These are phyloP conservation scores for Brachystomella parvula DNA, from an alignment of 1,140 invertebrate species.

Conservation along the genomic window DNA sequence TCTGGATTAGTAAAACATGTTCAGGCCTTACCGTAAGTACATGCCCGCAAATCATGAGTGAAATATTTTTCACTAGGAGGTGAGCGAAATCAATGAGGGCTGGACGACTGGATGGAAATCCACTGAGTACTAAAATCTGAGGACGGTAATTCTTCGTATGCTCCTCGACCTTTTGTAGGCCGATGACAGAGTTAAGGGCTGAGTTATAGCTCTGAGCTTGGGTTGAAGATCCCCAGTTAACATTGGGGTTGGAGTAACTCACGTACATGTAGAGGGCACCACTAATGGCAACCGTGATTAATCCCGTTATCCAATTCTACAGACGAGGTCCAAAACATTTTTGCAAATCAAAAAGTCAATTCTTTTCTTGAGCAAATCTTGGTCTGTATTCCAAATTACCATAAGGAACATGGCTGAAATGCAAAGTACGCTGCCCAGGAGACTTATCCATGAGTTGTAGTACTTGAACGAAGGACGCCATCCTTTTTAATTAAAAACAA, in stretches of 20 bases:
- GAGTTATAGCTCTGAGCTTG: slow-evolving; percentile 54
- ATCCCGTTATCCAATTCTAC: slow-evolving; percentile 62
- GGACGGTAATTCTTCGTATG: slow-evolving; percentile 59
- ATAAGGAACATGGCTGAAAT: slow-evolving; percentile 93
- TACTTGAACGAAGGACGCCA: slow-evolving; percentile 57
- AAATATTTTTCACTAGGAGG: slow-evolving; percentile 48
- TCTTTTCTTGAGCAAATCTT: not conserved
- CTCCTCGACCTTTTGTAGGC: slow-evolving; percentile 49
- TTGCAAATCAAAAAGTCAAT: slow-evolving; percentile 47
- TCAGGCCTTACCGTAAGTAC: slow-evolving; percentile 38
- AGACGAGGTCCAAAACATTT: slow-evolving; percentile 49
- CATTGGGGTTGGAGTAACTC: slow-evolving; percentile 67
- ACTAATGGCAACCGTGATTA: slow-evolving; percentile 75
- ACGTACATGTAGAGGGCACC: slow-evolving; percentile 78
- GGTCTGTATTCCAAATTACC: slow-evolving; percentile 51
- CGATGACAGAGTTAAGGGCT: slow-evolving; percentile 48
- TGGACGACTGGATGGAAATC: slow-evolving; percentile 47
- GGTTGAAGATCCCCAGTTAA: slow-evolving; percentile 58
- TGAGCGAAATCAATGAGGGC: slow-evolving; percentile 51
- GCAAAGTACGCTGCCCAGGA: slow-evolving; percentile 78
- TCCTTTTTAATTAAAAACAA: no score
- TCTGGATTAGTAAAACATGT: not conserved
- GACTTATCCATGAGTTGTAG: slow-evolving; percentile 93
- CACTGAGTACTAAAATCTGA: slow-evolving; percentile 52
- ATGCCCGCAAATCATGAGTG: slow-evolving; percentile 51